Evolutionary conservation across 2,113 vertebrate genomes (phyloP).

Genomic region (Calypte anna): DNA sequence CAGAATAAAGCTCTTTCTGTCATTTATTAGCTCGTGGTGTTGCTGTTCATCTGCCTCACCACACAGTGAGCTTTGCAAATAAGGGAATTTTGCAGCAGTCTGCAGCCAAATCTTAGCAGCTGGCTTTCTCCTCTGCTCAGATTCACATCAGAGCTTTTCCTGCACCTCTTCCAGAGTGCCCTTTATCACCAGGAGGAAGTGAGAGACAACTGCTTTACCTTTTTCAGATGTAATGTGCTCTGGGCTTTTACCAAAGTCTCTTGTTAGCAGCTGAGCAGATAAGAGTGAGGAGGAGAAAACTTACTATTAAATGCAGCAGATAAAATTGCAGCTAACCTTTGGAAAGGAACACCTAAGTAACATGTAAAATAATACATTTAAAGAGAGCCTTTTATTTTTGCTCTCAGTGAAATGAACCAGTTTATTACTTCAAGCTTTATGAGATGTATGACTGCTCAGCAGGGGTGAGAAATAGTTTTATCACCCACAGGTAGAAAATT

Average conservation of each 20-base stretch:
- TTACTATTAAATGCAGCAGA: constrained; percentile 24
- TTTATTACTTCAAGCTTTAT: constrained; percentile 12
- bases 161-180: constrained; percentile 36
- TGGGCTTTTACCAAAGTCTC: constrained; percentile 31
- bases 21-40: constrained; percentile 23
- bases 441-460: not conserved
- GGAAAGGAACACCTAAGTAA: constrained; percentile 10
- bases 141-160: constrained; percentile 59
- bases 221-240: constrained; percentile 32
- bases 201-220: constrained; percentile 40
- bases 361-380: constrained; percentile 35
- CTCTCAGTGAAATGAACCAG: not conserved
- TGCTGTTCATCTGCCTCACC: constrained; percentile 66
- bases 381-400: constrained; percentile 36
- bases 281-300: constrained; percentile 8
- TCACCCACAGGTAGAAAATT: constrained; percentile 37
- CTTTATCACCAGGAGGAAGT: constrained; percentile 53
- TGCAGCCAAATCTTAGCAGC: constrained; percentile 65
- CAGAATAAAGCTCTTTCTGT: constrained; percentile 47
- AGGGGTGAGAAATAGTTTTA: constrained; percentile 28
- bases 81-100: constrained; percentile 63
- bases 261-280: constrained; percentile 35
- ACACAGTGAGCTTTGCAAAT: constrained; percentile 64
- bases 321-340: constrained; percentile 27
- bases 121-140: constrained; percentile 60